Evolutionary conservation across 1,140 invertebrate species (phyloP), one percentile per base, ranked within the genome.

Genomic region (Meloidogyne exigua): DNA sequence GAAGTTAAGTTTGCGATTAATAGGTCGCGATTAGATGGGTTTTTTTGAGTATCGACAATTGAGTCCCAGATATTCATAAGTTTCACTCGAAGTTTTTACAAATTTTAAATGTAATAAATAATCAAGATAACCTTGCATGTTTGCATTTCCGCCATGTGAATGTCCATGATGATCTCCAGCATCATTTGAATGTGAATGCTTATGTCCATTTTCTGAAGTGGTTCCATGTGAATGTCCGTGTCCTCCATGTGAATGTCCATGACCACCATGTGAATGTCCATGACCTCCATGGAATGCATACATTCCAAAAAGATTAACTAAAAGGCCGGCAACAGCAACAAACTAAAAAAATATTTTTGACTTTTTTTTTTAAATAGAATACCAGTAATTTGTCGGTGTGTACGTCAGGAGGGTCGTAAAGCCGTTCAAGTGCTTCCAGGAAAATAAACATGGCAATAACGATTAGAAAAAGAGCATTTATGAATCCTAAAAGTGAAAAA

Each of bases 261-360:
- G 79, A 1, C 42, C 88, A 32, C 66, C 84, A 68, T 88, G 85
- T 23, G 80, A 83, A 76, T 88, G 85, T 18, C 80, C 87, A 44
- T 86, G 79, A 5, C 42, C 88, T 75, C 89, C 88, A 79, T 88
- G 85, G 81, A 91, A 91, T 18, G 90, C 90, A 80, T 90, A 88
- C 76, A 91, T 91, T 70, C 91, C 91, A 78, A 91, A 85, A 13
- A 91, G 80, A 84, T 91, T 91, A 9, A 91, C 90, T 42, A 89
- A 78, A 10, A 91, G 84, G 25, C 91, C 91, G 76, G 88, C 77
- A 18, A 91, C 88, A 11, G 91, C 91, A 2, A 91, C 90, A 67
- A 89, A 84, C 89, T 90, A 82, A 36, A 89, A 85, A 76, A 32
- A 72, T 36, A 7, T 76, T 28, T 77, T 75, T 18, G 1, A 25